These are phyloP conservation scores for Lasiurus cinereus DNA, from an alignment of 2,113 vertebrate genomes.

Conservation along the genomic window DNA sequence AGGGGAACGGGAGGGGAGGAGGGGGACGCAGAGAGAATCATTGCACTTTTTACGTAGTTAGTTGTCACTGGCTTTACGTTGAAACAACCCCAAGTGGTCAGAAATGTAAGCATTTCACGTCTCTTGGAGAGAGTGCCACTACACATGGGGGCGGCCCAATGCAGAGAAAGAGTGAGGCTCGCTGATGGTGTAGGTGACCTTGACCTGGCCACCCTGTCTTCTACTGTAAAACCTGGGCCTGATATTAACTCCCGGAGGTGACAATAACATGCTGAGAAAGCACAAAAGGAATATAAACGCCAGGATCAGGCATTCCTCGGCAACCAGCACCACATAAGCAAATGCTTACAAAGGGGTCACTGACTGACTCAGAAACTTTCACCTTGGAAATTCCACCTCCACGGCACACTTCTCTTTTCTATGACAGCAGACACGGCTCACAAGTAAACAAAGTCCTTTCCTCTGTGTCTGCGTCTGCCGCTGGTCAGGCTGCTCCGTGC, in stretches of 20 bases:
- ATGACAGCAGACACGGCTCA: accelerated
- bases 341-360: neutral
- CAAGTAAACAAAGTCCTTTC: slow-evolving; percentile 68
- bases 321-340: neutral
- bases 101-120: neutral
- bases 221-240: neutral
- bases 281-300: neutral
- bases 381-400: slow-evolving; percentile 64
- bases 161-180: neutral
- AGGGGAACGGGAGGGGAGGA: accelerated
- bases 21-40: neutral
- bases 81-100: neutral
- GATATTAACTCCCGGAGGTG: neutral
- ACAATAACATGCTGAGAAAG: neutral
- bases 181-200: neutral
- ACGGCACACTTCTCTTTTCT: slow-evolving; percentile 21
- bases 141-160: accelerated
- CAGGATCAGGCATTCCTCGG: neutral
- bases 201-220: slow-evolving; percentile 18
- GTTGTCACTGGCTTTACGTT: neutral
- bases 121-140: accelerated
- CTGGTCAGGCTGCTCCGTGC: neutral
- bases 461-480: neutral
- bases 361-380: slow-evolving; percentile 62
- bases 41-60: neutral